Base-by-base conservation (phyloP, 2,797 vertebrate genomes). In the Eutrigla gurnardus region DNA sequence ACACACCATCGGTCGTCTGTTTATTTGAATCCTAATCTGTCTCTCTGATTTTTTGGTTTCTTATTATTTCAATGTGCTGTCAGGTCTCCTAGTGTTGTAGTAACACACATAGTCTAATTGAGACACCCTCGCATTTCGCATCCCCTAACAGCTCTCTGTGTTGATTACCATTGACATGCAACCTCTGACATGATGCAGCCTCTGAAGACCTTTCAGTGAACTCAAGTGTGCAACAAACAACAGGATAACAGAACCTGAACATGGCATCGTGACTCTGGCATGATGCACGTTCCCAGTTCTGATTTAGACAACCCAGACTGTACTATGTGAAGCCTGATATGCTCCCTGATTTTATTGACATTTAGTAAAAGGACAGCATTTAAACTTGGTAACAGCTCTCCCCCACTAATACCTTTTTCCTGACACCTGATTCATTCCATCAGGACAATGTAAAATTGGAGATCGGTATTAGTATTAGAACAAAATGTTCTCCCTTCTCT, bases 81-180 rank as follows among this genome's bases (percentile, higher is more conserved):
- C 3, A 36, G 47, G 59, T 73, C 57, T 72, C 33, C 36, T 39
- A 35, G n/a, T 39, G 37, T 37, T 71, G 46, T 49, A 3, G 15
- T 49, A 59, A 68, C 59, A 67, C 70, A 63, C 32, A 37, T 37
- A 32, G 25, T 85, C 58, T 89, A 74, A 83, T 75, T 73, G 45
- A n/a, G 55, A 45, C 46, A n/a, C n/a, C n/a, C n/a, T n/a, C n/a
- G n/a, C n/a, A n/a, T 80, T 18, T 62, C 4, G 2, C 32, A 63
- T 70, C 49, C 70, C 25, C 39, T 65, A 42, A 63, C 77, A 54
- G 72, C 55, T 72, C 47, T 75, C 60, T 35, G 50, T 54, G 49
- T 43, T 62, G 81, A 73, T 70, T 70, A 65, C 65, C 54, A 65
- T 39, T 63, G 62, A 59, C 71, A 57, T 67, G 70, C 53, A 67